A percentile compares a stretch with the other conserved stretches of the same genome.
Conservation (phyloP, 2,888 invertebrate genomes). For the Bimastos eiseni region DNA sequence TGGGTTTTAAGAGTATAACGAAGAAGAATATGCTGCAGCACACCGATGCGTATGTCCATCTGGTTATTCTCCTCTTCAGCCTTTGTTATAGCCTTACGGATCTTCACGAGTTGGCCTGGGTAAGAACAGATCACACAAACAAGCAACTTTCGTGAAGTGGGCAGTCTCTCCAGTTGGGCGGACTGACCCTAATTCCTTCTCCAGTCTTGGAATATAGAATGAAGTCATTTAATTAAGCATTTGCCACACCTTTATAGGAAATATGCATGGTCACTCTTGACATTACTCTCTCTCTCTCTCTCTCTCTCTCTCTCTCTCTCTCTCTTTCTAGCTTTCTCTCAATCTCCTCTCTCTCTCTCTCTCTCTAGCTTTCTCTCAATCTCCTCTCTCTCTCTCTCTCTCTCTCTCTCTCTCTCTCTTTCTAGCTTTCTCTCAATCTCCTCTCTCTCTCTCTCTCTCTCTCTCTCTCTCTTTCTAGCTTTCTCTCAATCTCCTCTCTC, state of each 20-base stretch:
- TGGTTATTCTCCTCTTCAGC: conserved; percentile 86
- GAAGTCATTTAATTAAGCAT: neutral
- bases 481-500: neutral
- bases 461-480: no score
- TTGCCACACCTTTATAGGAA: neutral
- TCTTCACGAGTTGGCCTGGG: conserved; percentile 84
- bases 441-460: neutral
- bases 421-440: neutral
- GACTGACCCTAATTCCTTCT: neutral
- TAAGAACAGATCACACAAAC: conserved; percentile 24
- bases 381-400: neutral
- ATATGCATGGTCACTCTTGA: no score
- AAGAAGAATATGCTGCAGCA: conserved; percentile 78
- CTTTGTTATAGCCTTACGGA: conserved; percentile 85
- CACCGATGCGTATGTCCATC: conserved; percentile 90
- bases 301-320: neutral
- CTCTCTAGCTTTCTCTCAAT: neutral
- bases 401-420: no score
- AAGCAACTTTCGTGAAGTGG: neutral
- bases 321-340: no score
- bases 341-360: no score
- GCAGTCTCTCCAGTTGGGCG: neutral
- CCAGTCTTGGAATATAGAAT: neutral
- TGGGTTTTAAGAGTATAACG: conserved; percentile 63
- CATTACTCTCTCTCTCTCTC: no score